phyloP scores from a whole-genome alignment of 2,113 vertebrate genomes.

The Ciconia stormi region DNA sequence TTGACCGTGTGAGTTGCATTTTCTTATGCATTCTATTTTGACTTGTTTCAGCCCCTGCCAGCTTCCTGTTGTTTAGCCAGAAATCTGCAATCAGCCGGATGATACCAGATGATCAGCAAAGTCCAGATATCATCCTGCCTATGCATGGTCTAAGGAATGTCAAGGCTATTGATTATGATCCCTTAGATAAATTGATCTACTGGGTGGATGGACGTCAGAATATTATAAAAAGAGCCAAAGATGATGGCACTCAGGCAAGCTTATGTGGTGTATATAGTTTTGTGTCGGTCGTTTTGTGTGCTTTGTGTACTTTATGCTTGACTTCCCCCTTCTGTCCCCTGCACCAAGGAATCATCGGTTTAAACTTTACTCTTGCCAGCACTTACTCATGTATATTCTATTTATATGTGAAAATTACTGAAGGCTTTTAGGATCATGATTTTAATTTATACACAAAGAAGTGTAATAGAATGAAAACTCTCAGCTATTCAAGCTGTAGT shows the following conservation, averaged over 20 bases:
- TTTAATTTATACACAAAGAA: background rate
- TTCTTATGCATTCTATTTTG: background rate
- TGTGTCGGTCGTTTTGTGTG: background rate
- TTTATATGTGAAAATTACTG: background rate
- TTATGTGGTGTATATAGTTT: background rate
- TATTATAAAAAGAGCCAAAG: slow-evolving; percentile 86
- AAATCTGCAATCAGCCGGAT: slow-evolving; percentile 92
- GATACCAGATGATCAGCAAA: slow-evolving; percentile 90
- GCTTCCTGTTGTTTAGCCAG: slow-evolving; percentile 94
- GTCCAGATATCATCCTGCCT: slow-evolving; percentile 91
- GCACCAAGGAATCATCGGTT: background rate
- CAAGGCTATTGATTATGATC: slow-evolving; percentile 89
- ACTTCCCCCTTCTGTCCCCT: background rate
- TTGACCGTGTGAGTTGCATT: background rate
- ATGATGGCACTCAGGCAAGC: slow-evolving; percentile 90
- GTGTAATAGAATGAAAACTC: background rate
- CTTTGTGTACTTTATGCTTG: background rate
- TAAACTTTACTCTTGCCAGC: background rate
- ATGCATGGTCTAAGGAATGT: slow-evolving; percentile 88
- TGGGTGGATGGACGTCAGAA: slow-evolving; percentile 95
- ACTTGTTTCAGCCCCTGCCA: slow-evolving; percentile 81
- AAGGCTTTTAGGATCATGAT: background rate
- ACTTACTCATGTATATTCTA: background rate
- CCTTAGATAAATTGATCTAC: slow-evolving; percentile 87
- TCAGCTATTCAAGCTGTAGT: background rate